A percentile compares a stretch with the other conserved stretches of the same genome.
Conservation (phyloP, 2,888 invertebrate species). For the Busseola fusca region DNA sequence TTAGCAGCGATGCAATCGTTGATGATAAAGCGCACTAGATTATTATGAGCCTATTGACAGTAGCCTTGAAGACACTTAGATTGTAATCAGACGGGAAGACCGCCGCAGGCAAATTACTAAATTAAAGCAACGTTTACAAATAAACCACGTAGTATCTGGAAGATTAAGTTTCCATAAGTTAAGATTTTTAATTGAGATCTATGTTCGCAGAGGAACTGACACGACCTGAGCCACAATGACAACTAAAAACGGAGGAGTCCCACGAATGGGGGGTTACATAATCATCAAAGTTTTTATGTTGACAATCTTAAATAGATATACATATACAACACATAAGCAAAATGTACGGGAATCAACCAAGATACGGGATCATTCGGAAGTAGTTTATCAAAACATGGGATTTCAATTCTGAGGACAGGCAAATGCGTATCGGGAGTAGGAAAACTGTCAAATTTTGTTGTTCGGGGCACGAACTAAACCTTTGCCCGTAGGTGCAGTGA, state of each 20-base stretch:
- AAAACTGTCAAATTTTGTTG: background rate
- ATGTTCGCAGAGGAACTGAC: background rate
- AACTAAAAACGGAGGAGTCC: too few relatives aligned
- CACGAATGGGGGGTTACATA: too few relatives aligned
- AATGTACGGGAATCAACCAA: too few relatives aligned
- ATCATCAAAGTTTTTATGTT: too few relatives aligned
- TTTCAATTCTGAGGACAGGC: background rate
- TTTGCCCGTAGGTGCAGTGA: background rate
- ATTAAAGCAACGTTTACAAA: background rate
- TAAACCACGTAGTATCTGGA: background rate
- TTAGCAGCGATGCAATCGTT: too few relatives aligned
- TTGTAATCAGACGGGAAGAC: too few relatives aligned
- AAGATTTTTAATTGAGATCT: background rate
- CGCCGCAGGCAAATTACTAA: too few relatives aligned
- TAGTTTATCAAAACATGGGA: background rate
- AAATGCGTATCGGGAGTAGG: background rate
- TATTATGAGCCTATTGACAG: too few relatives aligned
- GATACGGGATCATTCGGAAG: background rate
- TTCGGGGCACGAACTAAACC: background rate
- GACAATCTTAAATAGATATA: too few relatives aligned
- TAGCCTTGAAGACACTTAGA: too few relatives aligned
- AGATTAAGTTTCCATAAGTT: background rate
- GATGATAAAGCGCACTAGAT: too few relatives aligned
- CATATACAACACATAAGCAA: too few relatives aligned
- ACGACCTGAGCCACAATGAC: background rate